Percentiles rank a stretch among this genome's conserved stretches.
phyloP scores from a whole-genome alignment of 1,140 invertebrate species.

The Caenorhabditis latens region DNA sequence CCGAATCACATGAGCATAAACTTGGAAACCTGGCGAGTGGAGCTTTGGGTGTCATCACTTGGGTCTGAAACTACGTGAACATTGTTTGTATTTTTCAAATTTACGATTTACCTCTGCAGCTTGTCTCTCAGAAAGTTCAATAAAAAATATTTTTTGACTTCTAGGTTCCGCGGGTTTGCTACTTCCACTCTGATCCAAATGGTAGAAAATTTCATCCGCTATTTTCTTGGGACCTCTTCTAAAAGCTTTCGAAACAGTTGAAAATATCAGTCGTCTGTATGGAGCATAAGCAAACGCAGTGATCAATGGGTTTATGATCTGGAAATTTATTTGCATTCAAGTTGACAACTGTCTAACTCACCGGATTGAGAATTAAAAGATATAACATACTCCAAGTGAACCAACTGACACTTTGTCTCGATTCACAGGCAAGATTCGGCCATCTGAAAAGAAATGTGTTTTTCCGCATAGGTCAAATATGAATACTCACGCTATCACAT shows the following conservation, averaged over 20 bases:
- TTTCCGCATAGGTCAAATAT: neutral
- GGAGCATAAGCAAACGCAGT: conserved; percentile 77
- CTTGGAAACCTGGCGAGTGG: conserved; percentile 5
- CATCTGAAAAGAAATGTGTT: conserved; percentile 49
- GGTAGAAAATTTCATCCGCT: too few relatives aligned
- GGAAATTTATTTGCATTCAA: neutral
- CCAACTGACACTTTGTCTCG: conserved; percentile 73
- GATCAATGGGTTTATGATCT: conserved; percentile 77
- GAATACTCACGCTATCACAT: conserved; percentile 72
- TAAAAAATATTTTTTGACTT: neutral
- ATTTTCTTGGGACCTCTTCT: too few relatives aligned
- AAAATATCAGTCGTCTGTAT: conserved; percentile 69
- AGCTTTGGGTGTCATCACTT: neutral
- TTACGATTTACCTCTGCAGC: neutral
- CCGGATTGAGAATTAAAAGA: conserved; percentile 75
- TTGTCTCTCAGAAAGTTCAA: neutral
- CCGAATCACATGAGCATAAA: conserved; percentile 21
- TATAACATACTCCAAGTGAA: conserved; percentile 75
- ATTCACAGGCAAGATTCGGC: conserved; percentile 67
- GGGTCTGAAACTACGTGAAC: neutral
- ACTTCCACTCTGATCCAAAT: too few relatives aligned
- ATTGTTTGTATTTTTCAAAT: too few relatives aligned
- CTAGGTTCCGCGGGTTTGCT: too few relatives aligned
- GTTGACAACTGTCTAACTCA: conserved; percentile 50
- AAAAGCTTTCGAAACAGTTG: neutral